A percentile compares a stretch with the other conserved stretches of the same genome.
Evolutionary conservation across 1,140 invertebrate genomes (phyloP).

Genomic region (Pseudachorutes palmiensis): DNA sequence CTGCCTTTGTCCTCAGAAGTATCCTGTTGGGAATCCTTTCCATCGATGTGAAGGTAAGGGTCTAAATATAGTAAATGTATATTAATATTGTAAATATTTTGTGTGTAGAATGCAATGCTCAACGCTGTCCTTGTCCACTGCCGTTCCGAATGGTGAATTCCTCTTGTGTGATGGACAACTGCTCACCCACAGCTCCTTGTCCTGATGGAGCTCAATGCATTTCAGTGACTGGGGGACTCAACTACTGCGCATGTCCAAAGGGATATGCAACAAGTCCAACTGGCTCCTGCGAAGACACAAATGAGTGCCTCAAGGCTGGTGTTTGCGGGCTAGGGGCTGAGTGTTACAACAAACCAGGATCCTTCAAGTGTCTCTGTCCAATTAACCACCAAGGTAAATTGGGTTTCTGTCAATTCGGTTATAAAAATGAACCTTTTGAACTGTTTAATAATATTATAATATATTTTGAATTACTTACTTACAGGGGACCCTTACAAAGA

Average conservation of each 20-base stretch:
- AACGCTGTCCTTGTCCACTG: constrained; percentile 74
- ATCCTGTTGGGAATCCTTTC: constrained; percentile 39
- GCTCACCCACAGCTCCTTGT: constrained; percentile 65
- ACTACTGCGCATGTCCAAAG: constrained; percentile 78
- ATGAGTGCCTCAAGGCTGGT: constrained; percentile 43
- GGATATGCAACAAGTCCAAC: constrained; percentile 63
- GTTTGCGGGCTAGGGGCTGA: constrained; percentile 76
- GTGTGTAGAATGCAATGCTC: constrained; percentile 60
- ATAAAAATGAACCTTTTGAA: too few species aligned
- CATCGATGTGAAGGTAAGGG: constrained; percentile 60
- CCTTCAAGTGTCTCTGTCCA: constrained; percentile 72
- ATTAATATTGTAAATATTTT: constrained; percentile 17
- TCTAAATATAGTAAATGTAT: not conserved
- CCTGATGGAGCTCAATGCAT: constrained; percentile 76
- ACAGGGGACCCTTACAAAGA: constrained; percentile 48
- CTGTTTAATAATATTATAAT: constrained; percentile 22
- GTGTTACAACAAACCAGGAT: constrained; percentile 70
- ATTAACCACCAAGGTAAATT: constrained; percentile 51
- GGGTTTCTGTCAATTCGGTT: constrained; percentile 44
- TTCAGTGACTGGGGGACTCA: constrained; percentile 76
- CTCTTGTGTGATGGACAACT: constrained; percentile 68
- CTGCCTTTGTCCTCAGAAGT: constrained; percentile 76
- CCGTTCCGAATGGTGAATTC: constrained; percentile 74
- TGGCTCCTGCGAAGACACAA: constrained; percentile 56
- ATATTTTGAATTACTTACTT: not conserved